Base-by-base conservation (phyloP, 1,140 invertebrate species). In the Drosophila sp. region DNA sequence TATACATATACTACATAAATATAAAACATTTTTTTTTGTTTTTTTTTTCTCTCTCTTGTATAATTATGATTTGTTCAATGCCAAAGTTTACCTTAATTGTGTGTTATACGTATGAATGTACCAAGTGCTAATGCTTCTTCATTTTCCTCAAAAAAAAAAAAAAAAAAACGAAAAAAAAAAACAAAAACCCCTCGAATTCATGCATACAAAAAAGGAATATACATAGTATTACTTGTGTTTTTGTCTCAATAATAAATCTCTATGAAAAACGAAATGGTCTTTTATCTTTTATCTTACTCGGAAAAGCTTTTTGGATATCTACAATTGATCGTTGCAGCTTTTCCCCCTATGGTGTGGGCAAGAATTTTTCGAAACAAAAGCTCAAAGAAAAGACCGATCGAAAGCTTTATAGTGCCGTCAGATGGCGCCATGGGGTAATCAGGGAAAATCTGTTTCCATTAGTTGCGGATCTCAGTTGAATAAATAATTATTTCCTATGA, bases 171-270 rank as follows among this genome's bases (percentile, higher is more conserved):
- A 17, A 17, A 17, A 17, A 17, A 17, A 4, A 38, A 11, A 38
- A 2, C 10, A 10, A 1, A 2, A 10, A 4, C 2, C 35, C 35
- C 10, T 3, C 35, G 8, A 61, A 57, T 78, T 69, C 58, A 68
- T 85, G 67, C 75, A 75, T 72, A 75, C 60, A 57, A 68, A 55
- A 69, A 60, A 72, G 67, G 69, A 75, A 32, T 78, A 89, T 80
- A 32, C 73, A 89, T 80, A 89, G 84, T 89, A 89, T 89, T 89
- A 89, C 80, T 90, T 90, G 80, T 89, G 84, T 89, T 89, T 87
- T 80, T 89, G 84, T 87, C 83, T 70, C 23, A 50, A 70, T 47
- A 87, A 87, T 86, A 87, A 87, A 87, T 62, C 38, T 69, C 70
- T 57, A 76, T 69, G 11, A 67, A 87, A 87, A 76, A 81, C 55